Evolutionary conservation across 1,140 invertebrate genomes (phyloP), one percentile per base, ranked within the genome.

Genomic region (Pogonognathellus flavescens): DNA sequence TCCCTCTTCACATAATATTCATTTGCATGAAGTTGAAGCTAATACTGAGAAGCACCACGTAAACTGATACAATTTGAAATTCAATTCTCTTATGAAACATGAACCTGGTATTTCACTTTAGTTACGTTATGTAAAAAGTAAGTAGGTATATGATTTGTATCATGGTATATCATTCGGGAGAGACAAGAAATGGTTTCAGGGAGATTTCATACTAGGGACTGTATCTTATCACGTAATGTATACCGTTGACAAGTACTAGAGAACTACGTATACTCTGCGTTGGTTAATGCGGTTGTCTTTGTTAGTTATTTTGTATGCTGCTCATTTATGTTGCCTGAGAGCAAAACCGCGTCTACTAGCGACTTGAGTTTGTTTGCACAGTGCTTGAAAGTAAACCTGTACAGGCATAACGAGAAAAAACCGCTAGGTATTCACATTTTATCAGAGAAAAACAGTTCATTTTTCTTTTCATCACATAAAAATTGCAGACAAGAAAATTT

Each of bases 291-390:
- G 14, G 49, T 25, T 76, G 41, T 49, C 25, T 49, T 76, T 76
- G 41, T 14, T 31, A 76, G 70, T 76, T 76, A 49, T 76, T 76
- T 76, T 76, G 70, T 76, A 50, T 76, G 70, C 70, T n/a, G 31
- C 70, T 76, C 70, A 76, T 76, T 76, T 76, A 18, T 49, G 70
- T 50, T 31, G 70, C 22, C 31, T 76, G 41, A 76, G 70, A 76
- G 70, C 25, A 76, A 76, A 50, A 49, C 70, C 25, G 41, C n/a
- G 70, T 76, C 41, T 76, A 31, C 41, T 76, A 31, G 16, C 22
- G 41, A 49, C 11, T 70, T 18, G 70, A 50, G 14, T 76, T 76
- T 76, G 41, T 76, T 76, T 76, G 41, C 70, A 76, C 18, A 76
- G 70, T 76, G 70, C 70, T 49, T 76, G 70, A 76, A 76, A 76